Conservation (phyloP, 1,140 invertebrate species). For the Cotesia typhae region DNA sequence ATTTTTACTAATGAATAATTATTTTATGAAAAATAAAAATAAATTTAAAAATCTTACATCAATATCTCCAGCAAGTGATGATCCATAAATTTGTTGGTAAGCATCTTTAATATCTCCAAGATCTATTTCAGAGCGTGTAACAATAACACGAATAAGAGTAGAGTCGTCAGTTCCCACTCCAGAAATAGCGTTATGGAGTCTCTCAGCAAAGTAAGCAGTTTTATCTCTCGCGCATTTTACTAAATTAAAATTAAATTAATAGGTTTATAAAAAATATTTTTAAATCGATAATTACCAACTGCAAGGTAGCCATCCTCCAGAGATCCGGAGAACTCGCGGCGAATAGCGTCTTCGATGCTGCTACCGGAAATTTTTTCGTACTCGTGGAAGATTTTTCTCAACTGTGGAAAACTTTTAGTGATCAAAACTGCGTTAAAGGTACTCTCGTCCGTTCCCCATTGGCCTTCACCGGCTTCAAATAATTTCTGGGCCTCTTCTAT, state of each 20-base stretch:
- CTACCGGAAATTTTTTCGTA: conserved; percentile 80
- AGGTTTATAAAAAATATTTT: background rate
- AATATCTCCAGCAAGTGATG: conserved; percentile 81
- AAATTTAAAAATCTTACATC: conserved; percentile 68
- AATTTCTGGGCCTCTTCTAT: conserved; percentile 77
- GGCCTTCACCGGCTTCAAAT: conserved; percentile 77
- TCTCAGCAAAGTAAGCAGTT: conserved; percentile 88
- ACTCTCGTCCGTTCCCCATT: conserved; percentile 89
- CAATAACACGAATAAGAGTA: conserved; percentile 85
- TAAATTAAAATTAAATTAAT: conserved; percentile 47
- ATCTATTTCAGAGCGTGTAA: conserved; percentile 89
- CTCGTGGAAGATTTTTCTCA: conserved; percentile 82
- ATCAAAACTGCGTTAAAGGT: conserved; percentile 85
- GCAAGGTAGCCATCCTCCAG: conserved; percentile 85
- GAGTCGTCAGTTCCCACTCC: conserved; percentile 87
- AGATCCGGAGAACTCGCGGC: conserved; percentile 87
- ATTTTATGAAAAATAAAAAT: too few species aligned
- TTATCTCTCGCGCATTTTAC: conserved; percentile 85
- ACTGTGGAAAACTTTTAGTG: conserved; percentile 81
- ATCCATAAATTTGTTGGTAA: conserved; percentile 81
- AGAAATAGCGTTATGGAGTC: conserved; percentile 87
- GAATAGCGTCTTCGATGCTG: conserved; percentile 86
- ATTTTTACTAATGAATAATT: background rate
- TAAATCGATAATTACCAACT: conserved; percentile 72
- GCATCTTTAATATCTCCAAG: conserved; percentile 84